Evolutionary conservation across 2,113 vertebrate genomes (phyloP).

Genomic region (Cyanoderma ruficeps): DNA sequence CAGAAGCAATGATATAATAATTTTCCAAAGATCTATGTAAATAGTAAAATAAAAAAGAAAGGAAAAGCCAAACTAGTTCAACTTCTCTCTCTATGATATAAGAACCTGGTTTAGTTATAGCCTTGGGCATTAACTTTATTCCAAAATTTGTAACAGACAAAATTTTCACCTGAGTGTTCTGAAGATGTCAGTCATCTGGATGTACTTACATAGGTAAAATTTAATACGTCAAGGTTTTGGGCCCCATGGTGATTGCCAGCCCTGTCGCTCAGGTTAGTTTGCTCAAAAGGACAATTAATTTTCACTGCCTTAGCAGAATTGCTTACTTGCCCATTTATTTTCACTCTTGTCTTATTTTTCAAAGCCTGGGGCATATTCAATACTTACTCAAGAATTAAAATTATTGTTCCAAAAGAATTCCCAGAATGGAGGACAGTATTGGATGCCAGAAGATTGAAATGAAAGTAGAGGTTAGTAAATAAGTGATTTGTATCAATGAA

Average conservation of each 20-base stretch:
- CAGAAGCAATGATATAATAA: not conserved
- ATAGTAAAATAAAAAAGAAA: not conserved
- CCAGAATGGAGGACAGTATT: not conserved
- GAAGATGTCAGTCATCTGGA: not conserved
- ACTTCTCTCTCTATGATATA: too few species aligned
- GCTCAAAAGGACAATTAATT: not conserved
- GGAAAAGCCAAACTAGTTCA: not conserved
- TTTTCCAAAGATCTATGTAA: not conserved
- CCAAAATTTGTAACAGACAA: not conserved
- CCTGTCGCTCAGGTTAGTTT: accelerated
- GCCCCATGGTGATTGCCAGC: not conserved
- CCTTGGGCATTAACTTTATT: not conserved
- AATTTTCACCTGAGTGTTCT: not conserved
- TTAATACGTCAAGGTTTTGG: not conserved
- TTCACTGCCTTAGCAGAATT: not conserved
- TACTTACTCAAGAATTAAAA: not conserved
- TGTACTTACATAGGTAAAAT: not conserved
- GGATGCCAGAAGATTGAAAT: not conserved
- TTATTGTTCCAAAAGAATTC: not conserved
- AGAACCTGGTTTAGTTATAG: not conserved
- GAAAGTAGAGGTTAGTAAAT: not conserved
- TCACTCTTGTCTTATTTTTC: not conserved
- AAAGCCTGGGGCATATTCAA: not conserved
- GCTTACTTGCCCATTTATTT: not conserved
- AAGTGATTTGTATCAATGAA: not conserved